Conservation (phyloP, 1,140 invertebrate genomes). For the Diprion similis region DNA sequence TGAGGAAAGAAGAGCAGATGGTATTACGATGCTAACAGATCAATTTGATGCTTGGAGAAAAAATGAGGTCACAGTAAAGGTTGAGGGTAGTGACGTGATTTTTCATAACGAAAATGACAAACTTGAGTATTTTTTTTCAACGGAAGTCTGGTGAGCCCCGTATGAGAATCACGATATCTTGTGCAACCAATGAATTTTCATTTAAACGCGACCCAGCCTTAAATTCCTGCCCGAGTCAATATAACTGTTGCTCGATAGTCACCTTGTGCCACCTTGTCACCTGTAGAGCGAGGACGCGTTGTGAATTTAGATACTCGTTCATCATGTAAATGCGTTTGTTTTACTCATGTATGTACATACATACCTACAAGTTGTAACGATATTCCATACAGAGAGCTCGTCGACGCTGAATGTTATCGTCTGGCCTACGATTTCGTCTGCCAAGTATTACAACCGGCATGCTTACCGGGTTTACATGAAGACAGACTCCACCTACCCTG, state of each 20-base stretch:
- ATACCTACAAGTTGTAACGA: too few relatives aligned
- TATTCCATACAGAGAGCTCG: constrained; percentile 69
- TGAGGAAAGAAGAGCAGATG: neutral
- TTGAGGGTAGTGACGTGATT: too few relatives aligned
- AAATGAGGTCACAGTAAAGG: too few relatives aligned
- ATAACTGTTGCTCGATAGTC: constrained; percentile 13
- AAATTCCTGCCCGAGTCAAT: neutral
- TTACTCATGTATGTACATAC: too few relatives aligned
- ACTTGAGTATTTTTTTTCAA: too few relatives aligned
- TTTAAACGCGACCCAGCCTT: neutral
- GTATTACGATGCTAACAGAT: neutral
- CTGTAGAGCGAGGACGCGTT: neutral
- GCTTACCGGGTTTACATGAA: constrained; percentile 61
- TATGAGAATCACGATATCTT: too few relatives aligned
- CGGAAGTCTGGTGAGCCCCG: too few relatives aligned
- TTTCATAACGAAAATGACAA: too few relatives aligned
- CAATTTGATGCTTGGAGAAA: too few relatives aligned
- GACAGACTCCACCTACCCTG: constrained; percentile 75
- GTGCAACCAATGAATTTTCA: too few relatives aligned
- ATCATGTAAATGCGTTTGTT: too few relatives aligned
- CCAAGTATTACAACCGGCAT: constrained; percentile 81
- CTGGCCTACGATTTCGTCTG: constrained; percentile 87
- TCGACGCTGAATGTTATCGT: constrained; percentile 87
- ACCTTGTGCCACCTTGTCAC: constrained; percentile 9
- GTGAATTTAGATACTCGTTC: neutral